phyloP scores from a whole-genome alignment of 2,888 invertebrate species.

The Erebia aethiops region DNA sequence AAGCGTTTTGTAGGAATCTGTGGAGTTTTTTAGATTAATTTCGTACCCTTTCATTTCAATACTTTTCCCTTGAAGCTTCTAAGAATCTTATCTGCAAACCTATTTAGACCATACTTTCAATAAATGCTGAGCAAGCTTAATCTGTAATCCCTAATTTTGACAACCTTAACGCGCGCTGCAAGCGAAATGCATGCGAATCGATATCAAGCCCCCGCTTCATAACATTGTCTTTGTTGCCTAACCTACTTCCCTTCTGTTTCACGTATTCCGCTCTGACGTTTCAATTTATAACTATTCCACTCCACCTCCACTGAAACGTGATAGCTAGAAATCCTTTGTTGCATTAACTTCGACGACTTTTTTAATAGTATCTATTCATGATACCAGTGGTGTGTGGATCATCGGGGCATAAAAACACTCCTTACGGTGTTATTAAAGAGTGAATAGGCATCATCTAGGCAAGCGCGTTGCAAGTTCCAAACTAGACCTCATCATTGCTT shows the following conservation, averaged over 20 bases:
- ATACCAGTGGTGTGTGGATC: too few species aligned
- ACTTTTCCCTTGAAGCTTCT: too few species aligned
- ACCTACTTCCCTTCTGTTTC: conserved; percentile 62
- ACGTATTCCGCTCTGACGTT: conserved; percentile 41
- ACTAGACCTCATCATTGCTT: too few species aligned
- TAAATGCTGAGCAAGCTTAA: background rate
- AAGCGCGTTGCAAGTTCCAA: too few species aligned
- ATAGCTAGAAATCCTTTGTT: conserved; percentile 10
- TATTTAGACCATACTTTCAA: background rate
- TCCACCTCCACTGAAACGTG: conserved; percentile 15
- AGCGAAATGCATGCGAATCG: conserved; percentile 77
- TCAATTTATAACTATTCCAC: conserved; percentile 41
- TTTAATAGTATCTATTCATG: background rate
- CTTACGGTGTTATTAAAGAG: too few species aligned
- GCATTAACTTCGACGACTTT: background rate
- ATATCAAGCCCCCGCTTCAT: conserved; percentile 68
- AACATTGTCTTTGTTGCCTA: conserved; percentile 77
- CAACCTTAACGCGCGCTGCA: conserved; percentile 45
- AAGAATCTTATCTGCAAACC: too few species aligned
- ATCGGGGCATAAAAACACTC: too few species aligned
- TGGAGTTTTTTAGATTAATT: too few species aligned
- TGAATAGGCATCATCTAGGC: too few species aligned
- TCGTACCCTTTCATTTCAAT: too few species aligned
- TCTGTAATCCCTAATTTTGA: background rate
- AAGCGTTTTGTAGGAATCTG: too few species aligned